Evolutionary conservation across 2,888 invertebrate species (phyloP).

Genomic region (Phragmatobia fuliginosa): DNA sequence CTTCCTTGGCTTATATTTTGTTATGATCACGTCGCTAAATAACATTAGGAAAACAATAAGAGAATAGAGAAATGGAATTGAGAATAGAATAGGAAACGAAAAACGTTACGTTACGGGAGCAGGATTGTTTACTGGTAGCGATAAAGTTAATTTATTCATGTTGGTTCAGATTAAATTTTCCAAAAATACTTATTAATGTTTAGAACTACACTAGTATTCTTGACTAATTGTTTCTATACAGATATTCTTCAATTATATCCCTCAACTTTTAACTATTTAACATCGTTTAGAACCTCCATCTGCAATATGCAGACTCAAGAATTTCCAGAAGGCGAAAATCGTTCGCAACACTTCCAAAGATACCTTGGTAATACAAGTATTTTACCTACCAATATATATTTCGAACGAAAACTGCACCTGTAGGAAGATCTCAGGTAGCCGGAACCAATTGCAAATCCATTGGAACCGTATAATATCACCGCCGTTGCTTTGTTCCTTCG

Average conservation of each 20-base stretch:
- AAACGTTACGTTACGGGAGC: too few relatives aligned
- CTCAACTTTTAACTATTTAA: neutral
- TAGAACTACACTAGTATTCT: too few relatives aligned
- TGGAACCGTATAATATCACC: slow-evolving; percentile 44
- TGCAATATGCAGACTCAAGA: neutral
- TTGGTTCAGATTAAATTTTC: too few relatives aligned
- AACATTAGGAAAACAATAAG: too few relatives aligned
- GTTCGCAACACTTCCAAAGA: neutral
- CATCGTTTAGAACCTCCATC: neutral
- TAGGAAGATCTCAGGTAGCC: slow-evolving; percentile 25
- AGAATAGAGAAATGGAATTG: too few relatives aligned
- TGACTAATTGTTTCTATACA: too few relatives aligned
- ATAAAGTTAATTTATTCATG: neutral
- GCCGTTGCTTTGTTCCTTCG: slow-evolving; percentile 46
- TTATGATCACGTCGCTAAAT: too few relatives aligned
- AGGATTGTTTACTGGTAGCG: neutral
- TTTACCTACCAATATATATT: neutral
- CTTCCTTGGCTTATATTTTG: too few relatives aligned
- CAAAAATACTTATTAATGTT: too few relatives aligned
- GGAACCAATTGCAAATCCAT: slow-evolving; percentile 29
- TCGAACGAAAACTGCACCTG: neutral
- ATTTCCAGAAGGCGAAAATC: neutral
- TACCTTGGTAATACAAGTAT: neutral
- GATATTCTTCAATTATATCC: too few relatives aligned
- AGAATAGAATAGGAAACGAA: too few relatives aligned